Conservation (phyloP, 2,113 vertebrate species). For the Mystacornis crossleyi region DNA sequence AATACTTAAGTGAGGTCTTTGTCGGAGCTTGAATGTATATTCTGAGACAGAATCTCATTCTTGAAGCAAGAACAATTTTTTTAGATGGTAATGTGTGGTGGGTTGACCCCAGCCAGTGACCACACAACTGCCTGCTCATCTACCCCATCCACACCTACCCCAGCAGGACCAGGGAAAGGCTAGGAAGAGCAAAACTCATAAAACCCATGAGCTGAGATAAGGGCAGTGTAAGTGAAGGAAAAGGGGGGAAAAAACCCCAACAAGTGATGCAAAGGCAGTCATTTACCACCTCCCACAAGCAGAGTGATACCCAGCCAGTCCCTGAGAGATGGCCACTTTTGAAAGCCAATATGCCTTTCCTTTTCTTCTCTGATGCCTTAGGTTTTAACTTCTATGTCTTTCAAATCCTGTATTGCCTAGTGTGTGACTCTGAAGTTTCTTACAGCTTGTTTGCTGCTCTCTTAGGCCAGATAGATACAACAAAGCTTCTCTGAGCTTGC, state of each 20-base stretch:
- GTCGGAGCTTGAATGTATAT: not conserved
- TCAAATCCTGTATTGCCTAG: too few species aligned
- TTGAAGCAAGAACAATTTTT: not conserved
- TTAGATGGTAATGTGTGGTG: not conserved
- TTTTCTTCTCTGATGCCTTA: too few species aligned
- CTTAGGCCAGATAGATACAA: too few species aligned
- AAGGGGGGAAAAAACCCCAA: rapidly evolving
- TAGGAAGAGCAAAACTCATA: not conserved
- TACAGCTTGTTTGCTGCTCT: too few species aligned
- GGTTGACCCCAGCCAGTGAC: rapidly evolving
- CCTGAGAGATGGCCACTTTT: not conserved
- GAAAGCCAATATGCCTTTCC: not conserved
- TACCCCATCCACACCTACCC: not conserved
- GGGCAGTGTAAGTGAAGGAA: not conserved
- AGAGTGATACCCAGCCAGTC: not conserved
- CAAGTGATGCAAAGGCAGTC: not conserved
- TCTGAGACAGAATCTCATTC: not conserved
- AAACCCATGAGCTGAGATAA: not conserved
- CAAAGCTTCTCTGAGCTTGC: too few species aligned
- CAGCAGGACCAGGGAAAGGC: not conserved
- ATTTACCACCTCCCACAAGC: not conserved
- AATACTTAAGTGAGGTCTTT: not conserved
- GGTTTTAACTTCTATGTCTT: too few species aligned
- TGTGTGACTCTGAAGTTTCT: too few species aligned
- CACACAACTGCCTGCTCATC: not conserved